Conservation (phyloP, 2,888 invertebrate genomes). For the Meteorus colon region DNA sequence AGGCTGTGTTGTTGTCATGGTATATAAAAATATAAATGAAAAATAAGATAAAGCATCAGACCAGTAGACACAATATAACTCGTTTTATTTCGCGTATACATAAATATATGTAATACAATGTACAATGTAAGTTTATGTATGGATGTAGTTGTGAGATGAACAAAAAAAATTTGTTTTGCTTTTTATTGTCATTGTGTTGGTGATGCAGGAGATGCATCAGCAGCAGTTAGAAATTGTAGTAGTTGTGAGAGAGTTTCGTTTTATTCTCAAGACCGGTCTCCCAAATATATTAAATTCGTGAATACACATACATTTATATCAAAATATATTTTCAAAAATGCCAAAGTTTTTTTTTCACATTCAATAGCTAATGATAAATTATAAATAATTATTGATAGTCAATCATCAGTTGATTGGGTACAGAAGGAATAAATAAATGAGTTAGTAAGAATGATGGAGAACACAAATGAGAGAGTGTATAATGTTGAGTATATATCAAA, state of each 20-base stretch:
- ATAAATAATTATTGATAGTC: too few relatives aligned
- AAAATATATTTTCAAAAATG: too few relatives aligned
- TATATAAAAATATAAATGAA: not conserved
- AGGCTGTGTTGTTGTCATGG: too few relatives aligned
- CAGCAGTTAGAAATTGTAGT: too few relatives aligned
- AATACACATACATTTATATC: too few relatives aligned
- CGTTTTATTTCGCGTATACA: slow-evolving; percentile 3
- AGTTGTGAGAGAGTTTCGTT: too few relatives aligned
- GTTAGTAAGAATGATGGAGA: not conserved
- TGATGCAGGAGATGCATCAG: slow-evolving; percentile 7
- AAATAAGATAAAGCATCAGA: not conserved
- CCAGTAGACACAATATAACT: not conserved
- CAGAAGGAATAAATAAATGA: not conserved
- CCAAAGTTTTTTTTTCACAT: too few relatives aligned
- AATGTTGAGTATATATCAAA: not conserved
- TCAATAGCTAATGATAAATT: too few relatives aligned
- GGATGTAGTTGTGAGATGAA: not conserved
- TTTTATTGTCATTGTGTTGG: not conserved
- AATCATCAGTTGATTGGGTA: too few relatives aligned
- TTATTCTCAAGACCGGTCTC: too few relatives aligned
- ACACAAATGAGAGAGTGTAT: not conserved
- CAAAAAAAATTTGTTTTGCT: not conserved
- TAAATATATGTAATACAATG: slow-evolving; percentile 2
- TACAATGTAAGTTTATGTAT: not conserved
- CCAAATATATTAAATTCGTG: too few relatives aligned